A percentile compares a stretch with the other conserved stretches of the same genome.
These are phyloP conservation scores for Sturmia bella DNA, from an alignment of 2,888 invertebrate species.

Conservation along the genomic window DNA sequence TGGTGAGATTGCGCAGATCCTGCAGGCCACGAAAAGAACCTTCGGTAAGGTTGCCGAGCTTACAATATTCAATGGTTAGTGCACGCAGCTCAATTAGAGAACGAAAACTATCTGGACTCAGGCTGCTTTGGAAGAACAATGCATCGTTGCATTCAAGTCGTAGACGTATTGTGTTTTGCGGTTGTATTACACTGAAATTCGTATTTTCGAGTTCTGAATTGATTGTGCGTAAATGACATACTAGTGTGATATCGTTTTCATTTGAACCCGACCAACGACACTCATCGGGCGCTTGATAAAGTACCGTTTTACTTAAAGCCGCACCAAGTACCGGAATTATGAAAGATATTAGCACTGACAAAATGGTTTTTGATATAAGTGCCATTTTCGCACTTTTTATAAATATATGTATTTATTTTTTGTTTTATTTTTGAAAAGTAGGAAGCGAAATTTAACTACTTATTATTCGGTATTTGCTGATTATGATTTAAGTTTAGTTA, in stretches of 20 bases:
- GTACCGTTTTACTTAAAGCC: constrained; percentile 81
- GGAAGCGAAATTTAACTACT: constrained; percentile 68
- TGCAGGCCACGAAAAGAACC: constrained; percentile 90
- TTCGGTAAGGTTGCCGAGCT: constrained; percentile 91
- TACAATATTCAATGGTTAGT: constrained; percentile 92
- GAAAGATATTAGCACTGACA: constrained; percentile 79
- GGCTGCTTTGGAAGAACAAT: constrained; percentile 89
- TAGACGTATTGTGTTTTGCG: constrained; percentile 91
- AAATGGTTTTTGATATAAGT: constrained; percentile 75
- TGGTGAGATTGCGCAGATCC: constrained; percentile 91
- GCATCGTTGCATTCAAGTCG: constrained; percentile 91
- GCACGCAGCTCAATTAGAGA: constrained; percentile 91
- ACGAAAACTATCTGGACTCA: constrained; percentile 90
- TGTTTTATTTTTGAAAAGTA: constrained; percentile 47
- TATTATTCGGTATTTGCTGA: constrained; percentile 60
- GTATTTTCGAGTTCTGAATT: constrained; percentile 94
- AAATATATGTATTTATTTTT: constrained; percentile 31
- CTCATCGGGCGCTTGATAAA: constrained; percentile 92
- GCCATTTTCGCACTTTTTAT: constrained; percentile 72
- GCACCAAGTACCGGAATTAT: constrained; percentile 81
- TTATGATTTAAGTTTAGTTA: constrained; percentile 68
- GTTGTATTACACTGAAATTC: constrained; percentile 93
- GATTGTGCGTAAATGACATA: constrained; percentile 90
- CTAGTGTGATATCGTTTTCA: constrained; percentile 86
- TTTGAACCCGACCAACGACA: constrained; percentile 83